Evolutionary conservation across 2,113 vertebrate genomes (phyloP).

Genomic region (Neotoma lepida): DNA sequence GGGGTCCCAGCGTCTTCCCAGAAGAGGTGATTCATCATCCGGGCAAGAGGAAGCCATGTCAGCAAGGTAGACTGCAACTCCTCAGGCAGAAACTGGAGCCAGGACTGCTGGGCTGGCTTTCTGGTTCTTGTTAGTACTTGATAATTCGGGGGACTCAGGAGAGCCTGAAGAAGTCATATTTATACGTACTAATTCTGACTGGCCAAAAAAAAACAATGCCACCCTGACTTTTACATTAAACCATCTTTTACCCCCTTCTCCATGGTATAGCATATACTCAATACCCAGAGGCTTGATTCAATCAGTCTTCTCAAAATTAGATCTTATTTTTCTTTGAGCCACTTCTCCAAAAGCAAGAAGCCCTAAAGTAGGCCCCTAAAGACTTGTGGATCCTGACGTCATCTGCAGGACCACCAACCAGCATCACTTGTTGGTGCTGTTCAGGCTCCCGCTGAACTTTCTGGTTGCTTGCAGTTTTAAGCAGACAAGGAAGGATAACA

Average conservation of each 20-base stretch:
- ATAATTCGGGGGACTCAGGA: not conserved
- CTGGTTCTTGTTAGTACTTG: slow-evolving; percentile 64
- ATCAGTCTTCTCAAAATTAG: slow-evolving; percentile 28
- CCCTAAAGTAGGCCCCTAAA: not conserved
- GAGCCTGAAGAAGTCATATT: slow-evolving; percentile 26
- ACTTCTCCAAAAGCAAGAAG: not conserved
- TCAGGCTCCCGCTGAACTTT: not conserved
- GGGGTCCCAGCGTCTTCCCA: slow-evolving; percentile 60
- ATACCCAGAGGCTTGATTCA: not conserved
- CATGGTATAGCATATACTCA: not conserved
- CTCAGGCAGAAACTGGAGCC: slow-evolving; percentile 60
- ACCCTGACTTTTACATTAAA: not conserved
- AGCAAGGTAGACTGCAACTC: slow-evolving; percentile 73
- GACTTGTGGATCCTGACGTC: not conserved
- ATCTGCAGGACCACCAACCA: not conserved
- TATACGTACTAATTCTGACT: not conserved
- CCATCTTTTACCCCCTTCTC: not conserved
- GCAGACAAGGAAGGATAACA: not conserved
- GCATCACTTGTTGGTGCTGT: rapidly evolving
- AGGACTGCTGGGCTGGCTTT: slow-evolving; percentile 17
- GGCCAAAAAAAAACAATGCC: slow-evolving; percentile 44
- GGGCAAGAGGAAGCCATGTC: slow-evolving; percentile 53
- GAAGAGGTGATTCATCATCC: slow-evolving; percentile 75
- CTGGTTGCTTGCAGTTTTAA: not conserved
- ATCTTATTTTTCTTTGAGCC: not conserved